These are phyloP conservation scores for Hydrocynus forskahlii DNA, from an alignment of 2,797 vertebrate genomes.

Conservation along the genomic window DNA sequence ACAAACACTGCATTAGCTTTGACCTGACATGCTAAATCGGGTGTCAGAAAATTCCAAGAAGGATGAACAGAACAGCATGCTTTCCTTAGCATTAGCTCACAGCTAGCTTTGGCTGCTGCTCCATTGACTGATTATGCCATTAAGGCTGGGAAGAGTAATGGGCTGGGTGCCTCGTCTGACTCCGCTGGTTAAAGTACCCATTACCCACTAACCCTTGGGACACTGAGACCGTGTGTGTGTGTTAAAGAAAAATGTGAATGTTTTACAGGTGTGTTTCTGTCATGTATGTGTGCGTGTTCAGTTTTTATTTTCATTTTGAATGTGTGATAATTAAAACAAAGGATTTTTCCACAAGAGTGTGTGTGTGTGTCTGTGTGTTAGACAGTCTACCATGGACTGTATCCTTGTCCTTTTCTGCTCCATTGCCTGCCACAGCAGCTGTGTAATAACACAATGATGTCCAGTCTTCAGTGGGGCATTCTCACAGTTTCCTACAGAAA, in stretches of 20 bases:
- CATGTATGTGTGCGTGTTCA: not conserved
- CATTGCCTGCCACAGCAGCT: constrained; percentile 36
- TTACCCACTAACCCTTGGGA: constrained; percentile 32
- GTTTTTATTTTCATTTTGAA: not conserved
- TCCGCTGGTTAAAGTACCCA: constrained; percentile 42
- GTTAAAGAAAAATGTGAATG: constrained; percentile 15
- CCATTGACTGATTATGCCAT: constrained; percentile 48
- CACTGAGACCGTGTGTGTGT: constrained; percentile 29
- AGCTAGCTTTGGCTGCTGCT: constrained; percentile 34
- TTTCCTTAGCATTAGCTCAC: constrained; percentile 32
- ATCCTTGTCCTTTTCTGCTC: constrained; percentile 22
- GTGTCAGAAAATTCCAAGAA: constrained; percentile 16
- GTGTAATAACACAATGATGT: constrained; percentile 40
- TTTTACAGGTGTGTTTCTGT: not conserved
- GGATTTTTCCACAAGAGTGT: not conserved
- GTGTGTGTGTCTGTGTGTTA: not conserved
- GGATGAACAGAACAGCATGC: constrained; percentile 33
- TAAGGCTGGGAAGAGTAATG: constrained; percentile 52
- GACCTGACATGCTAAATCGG: constrained; percentile 35
- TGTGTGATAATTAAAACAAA: not conserved
- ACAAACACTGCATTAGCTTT: constrained; percentile 32
- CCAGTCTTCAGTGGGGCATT: constrained; percentile 7
- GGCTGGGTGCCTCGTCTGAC: constrained; percentile 36
- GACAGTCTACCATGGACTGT: not conserved
- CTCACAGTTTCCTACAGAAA: not conserved